Evolutionary conservation across 2,113 vertebrate genomes (phyloP).

Genomic region (Gorilla gorilla): DNA sequence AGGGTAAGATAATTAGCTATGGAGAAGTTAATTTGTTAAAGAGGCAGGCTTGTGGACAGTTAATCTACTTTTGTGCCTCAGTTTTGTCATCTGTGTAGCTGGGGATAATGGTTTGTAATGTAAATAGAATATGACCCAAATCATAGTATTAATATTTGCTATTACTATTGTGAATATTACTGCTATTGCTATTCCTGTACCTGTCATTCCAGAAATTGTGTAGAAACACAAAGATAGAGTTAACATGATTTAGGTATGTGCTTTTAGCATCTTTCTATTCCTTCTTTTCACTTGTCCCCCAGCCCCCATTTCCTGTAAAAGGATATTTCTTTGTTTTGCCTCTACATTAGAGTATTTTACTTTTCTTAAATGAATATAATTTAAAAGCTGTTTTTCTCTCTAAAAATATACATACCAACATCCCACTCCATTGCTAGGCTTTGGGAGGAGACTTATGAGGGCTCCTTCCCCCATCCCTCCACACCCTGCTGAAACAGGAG

Average conservation of each 20-base stretch:
- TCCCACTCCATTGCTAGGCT: neutral
- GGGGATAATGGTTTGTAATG: neutral
- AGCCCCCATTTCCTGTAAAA: neutral
- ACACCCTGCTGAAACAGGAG: neutral
- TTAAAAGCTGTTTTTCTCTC: neutral
- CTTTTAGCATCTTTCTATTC: neutral
- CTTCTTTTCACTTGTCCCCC: neutral
- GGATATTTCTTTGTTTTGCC: neutral
- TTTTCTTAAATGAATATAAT: neutral
- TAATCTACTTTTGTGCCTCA: neutral
- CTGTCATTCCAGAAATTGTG: neutral
- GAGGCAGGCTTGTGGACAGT: neutral
- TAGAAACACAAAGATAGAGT: neutral
- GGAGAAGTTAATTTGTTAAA: neutral
- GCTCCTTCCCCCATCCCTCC: fast-evolving
- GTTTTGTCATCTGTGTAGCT: neutral
- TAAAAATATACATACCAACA: neutral
- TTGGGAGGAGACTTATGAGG: neutral
- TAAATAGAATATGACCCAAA: neutral
- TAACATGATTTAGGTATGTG: neutral
- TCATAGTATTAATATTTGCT: neutral
- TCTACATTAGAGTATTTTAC: neutral
- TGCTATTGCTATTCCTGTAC: neutral
- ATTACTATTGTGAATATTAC: neutral
- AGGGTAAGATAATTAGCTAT: neutral